Evolutionary conservation across 2,888 invertebrate species (phyloP).

Genomic region (Scotopteryx bipunctaria): DNA sequence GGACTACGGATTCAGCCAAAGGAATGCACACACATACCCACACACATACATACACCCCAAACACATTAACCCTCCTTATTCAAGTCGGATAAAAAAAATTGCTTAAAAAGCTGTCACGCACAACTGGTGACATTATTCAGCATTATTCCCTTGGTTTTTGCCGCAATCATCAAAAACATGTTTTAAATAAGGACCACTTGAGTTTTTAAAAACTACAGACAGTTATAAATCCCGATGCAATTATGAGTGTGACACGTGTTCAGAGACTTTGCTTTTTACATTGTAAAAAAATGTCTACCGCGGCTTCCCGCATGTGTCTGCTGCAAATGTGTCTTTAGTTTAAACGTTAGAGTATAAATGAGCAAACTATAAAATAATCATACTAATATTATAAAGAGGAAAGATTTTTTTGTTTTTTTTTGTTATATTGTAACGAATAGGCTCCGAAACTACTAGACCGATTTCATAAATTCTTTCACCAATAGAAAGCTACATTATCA

Average conservation of each 20-base stretch:
- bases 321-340: slow-evolving; percentile 34
- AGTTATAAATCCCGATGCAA: slow-evolving; percentile 55
- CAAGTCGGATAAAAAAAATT: too few species aligned
- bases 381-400: too few species aligned
- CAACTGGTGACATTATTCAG: neutral
- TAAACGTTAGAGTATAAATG: slow-evolving; percentile 22
- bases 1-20: too few species aligned
- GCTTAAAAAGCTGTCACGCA: slow-evolving; percentile 13
- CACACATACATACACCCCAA: too few species aligned
- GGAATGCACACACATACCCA: too few species aligned
- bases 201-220: slow-evolving; percentile 37
- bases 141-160: slow-evolving; percentile 12
- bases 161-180: slow-evolving; percentile 28
- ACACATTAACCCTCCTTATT: too few species aligned
- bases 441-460: too few species aligned
- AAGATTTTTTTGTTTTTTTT: neutral
- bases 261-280: slow-evolving; percentile 38
- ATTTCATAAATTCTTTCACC: too few species aligned
- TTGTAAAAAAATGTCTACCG: slow-evolving; percentile 35
- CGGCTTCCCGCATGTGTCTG: slow-evolving; percentile 46
- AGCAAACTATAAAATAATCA: slow-evolving; percentile 1
- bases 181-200: slow-evolving; percentile 34
- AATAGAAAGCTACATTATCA: too few species aligned
- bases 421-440: neutral
- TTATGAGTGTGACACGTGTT: slow-evolving; percentile 60